Evolutionary conservation across 1,140 invertebrate species (phyloP).

Genomic region (Archivesica marissinica): DNA sequence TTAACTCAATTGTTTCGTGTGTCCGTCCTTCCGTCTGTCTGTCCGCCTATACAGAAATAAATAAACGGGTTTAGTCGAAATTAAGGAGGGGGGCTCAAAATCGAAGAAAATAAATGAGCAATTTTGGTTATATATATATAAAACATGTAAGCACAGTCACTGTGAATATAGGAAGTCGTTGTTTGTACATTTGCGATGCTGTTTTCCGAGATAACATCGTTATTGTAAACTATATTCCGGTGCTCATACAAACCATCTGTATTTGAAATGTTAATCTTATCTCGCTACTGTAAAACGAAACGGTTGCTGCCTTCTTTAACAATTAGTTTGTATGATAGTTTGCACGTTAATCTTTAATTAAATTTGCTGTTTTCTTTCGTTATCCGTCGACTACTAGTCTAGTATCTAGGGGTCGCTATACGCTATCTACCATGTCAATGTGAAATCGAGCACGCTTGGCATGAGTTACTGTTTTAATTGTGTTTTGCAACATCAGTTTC

Average conservation of each 20-base stretch:
- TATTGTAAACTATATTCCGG: background rate
- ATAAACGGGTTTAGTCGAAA: no score
- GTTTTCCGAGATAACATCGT: no score
- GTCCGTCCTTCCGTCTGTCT: no score
- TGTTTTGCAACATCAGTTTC: constrained; percentile 35
- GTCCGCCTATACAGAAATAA: no score
- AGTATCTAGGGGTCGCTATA: background rate
- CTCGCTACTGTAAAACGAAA: constrained; percentile 33
- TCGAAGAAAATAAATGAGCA: no score
- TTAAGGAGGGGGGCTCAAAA: no score
- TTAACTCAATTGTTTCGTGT: no score
- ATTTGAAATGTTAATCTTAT: constrained; percentile 18
- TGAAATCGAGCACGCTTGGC: constrained; percentile 23
- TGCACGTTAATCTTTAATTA: constrained; percentile 24
- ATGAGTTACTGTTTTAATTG: constrained; percentile 47
- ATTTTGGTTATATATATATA: no score
- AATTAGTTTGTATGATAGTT: constrained; percentile 38
- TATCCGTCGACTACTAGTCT: background rate
- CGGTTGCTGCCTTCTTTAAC: constrained; percentile 20
- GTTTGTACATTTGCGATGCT: background rate
- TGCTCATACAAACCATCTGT: constrained; percentile 27
- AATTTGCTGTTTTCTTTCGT: constrained; percentile 51
- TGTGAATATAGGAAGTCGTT: no score
- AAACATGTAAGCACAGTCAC: no score
- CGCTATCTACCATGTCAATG: constrained; percentile 32